A percentile compares a stretch with the other conserved stretches of the same genome.
These are phyloP conservation scores for Pycnomerus fuliginosus DNA, from an alignment of 2,888 invertebrate species.

Conservation along the genomic window DNA sequence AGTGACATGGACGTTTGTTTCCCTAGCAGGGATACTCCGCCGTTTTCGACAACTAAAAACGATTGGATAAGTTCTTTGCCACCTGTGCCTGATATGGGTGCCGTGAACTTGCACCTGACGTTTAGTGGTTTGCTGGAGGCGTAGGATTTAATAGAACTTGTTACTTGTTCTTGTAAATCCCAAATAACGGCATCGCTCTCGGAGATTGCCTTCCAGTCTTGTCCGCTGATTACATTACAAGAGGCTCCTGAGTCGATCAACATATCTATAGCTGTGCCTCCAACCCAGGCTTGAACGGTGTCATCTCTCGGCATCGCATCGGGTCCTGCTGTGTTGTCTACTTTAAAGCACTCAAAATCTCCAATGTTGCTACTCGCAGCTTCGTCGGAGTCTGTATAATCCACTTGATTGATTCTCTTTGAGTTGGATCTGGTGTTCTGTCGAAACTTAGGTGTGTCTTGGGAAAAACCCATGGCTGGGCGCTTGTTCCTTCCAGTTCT, in stretches of 20 bases:
- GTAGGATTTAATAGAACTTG: neutral
- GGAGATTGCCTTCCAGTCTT: neutral
- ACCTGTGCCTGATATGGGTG: neutral
- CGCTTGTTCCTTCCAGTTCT: constrained; percentile 6
- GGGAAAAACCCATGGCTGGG: neutral
- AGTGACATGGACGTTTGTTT: neutral
- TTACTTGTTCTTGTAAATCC: neutral
- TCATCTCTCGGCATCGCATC: neutral
- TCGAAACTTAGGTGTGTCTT: neutral
- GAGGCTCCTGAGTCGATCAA: neutral
- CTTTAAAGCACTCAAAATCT: neutral
- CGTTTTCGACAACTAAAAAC: neutral
- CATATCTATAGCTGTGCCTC: neutral
- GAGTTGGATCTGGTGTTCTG: neutral
- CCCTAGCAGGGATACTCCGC: neutral
- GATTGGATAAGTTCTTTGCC: neutral
- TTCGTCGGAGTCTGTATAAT: neutral
- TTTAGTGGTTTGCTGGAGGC: neutral
- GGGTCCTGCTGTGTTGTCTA: neutral
- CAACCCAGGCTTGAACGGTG: neutral
- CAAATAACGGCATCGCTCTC: neutral
- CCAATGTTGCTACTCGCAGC: neutral
- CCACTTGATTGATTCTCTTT: neutral
- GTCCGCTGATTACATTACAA: neutral
- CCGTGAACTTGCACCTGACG: neutral